Evolutionary conservation across 2,888 invertebrate species (phyloP).

Genomic region (Ochropacha duplaris): DNA sequence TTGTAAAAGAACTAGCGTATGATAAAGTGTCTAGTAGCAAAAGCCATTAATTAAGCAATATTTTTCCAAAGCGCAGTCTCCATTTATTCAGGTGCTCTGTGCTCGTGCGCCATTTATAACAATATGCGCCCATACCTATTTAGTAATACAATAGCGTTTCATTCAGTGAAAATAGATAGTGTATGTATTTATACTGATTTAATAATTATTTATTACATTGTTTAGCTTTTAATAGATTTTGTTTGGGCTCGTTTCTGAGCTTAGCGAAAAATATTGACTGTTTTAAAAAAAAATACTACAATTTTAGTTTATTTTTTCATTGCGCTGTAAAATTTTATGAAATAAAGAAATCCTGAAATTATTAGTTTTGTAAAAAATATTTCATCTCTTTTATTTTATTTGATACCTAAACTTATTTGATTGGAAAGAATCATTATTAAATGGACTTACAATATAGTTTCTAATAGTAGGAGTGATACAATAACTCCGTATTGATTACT

Average conservation of each 20-base stretch:
- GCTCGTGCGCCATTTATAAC: constrained; percentile 25
- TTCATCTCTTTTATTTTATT: too few species aligned
- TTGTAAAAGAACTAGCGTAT: neutral
- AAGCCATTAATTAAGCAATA: constrained; percentile 29
- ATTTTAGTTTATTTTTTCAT: neutral
- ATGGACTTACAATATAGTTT: constrained; percentile 29
- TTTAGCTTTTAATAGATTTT: too few species aligned
- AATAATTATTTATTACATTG: too few species aligned
- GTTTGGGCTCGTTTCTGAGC: neutral
- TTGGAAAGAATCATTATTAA: too few species aligned
- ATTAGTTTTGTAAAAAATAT: too few species aligned
- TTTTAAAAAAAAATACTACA: neutral
- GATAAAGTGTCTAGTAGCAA: neutral
- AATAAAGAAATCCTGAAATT: too few species aligned
- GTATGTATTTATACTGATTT: too few species aligned
- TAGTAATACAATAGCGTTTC: too few species aligned
- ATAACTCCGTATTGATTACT: constrained; percentile 43
- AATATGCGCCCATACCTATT: too few species aligned
- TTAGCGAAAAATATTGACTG: neutral
- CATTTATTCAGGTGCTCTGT: constrained; percentile 24
- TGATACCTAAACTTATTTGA: too few species aligned
- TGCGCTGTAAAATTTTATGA: too few species aligned
- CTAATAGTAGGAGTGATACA: constrained; percentile 47
- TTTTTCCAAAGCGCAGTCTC: constrained; percentile 19
- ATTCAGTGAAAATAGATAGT: too few species aligned